A percentile compares a stretch with the other conserved stretches of the same genome.
phyloP scores from a whole-genome alignment of 1,140 invertebrate genomes.

The Forficula auricularia region DNA sequence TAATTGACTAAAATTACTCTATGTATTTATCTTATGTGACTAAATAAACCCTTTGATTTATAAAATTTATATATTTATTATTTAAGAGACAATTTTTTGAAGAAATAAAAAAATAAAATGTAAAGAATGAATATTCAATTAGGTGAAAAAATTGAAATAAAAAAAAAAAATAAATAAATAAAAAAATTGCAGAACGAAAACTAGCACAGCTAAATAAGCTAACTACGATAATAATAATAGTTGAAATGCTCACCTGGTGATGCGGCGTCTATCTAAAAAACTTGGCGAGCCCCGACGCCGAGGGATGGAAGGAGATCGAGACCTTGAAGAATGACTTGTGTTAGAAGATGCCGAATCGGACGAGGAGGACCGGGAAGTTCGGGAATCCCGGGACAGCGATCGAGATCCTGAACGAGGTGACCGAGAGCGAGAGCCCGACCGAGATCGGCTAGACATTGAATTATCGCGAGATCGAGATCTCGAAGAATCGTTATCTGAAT shows the following conservation, averaged over 20 bases:
- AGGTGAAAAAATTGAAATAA: conserved; percentile 2
- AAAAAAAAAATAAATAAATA: conserved; percentile 3
- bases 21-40: no score
- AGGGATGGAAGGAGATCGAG: conserved; percentile 33
- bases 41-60: no score
- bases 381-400: conserved; percentile 5
- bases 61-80: no score
- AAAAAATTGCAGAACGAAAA: conserved; percentile 4
- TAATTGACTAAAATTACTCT: no score
- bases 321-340: conserved; percentile 12
- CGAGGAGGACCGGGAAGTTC: conserved; percentile 1
- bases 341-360: background rate
- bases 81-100: background rate
- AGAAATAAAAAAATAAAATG: background rate
- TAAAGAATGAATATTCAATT: background rate
- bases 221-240: no score
- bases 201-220: conserved; percentile 1
- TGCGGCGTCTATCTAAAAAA: conserved; percentile 39
- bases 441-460: conserved; percentile 7
- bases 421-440: conserved; percentile 6
- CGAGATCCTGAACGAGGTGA: conserved; percentile 10
- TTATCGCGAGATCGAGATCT: no score
- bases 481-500: no score
- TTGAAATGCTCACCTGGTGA: conserved; percentile 33
- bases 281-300: conserved; percentile 38